These are phyloP conservation scores for Lasioglossum albipes DNA, from an alignment of 1,140 invertebrate species.

Conservation along the genomic window DNA sequence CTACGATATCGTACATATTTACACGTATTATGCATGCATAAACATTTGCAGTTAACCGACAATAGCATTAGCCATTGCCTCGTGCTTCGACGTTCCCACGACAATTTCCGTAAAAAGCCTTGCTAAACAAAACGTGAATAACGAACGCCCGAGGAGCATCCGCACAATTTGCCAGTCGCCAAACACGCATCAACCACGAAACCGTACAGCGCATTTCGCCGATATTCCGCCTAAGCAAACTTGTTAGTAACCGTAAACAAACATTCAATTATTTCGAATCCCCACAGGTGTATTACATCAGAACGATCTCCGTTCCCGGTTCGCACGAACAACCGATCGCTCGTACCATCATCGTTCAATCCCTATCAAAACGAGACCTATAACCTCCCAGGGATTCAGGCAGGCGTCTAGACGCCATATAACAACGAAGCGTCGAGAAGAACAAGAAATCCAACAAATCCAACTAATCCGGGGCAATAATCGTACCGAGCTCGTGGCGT, in stretches of 20 bases:
- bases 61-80: too few relatives aligned
- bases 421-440: too few relatives aligned
- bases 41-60: too few relatives aligned
- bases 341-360: background rate
- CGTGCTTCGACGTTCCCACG: too few relatives aligned
- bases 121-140: too few relatives aligned
- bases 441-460: too few relatives aligned
- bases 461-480: too few relatives aligned
- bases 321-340: background rate
- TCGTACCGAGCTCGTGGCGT: too few relatives aligned
- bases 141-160: background rate
- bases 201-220: background rate
- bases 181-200: background rate
- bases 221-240: background rate
- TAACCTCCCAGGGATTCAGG: background rate
- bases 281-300: background rate
- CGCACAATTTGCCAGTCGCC: background rate
- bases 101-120: too few relatives aligned
- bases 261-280: conserved; percentile 3
- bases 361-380: background rate
- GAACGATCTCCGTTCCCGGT: background rate
- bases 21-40: too few relatives aligned
- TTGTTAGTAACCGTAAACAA: conserved; percentile 6
- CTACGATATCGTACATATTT: too few relatives aligned
- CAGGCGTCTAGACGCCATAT: too few relatives aligned